Conservation (phyloP, 2,888 invertebrate species). For the Hirtodrosophila cameraria region DNA sequence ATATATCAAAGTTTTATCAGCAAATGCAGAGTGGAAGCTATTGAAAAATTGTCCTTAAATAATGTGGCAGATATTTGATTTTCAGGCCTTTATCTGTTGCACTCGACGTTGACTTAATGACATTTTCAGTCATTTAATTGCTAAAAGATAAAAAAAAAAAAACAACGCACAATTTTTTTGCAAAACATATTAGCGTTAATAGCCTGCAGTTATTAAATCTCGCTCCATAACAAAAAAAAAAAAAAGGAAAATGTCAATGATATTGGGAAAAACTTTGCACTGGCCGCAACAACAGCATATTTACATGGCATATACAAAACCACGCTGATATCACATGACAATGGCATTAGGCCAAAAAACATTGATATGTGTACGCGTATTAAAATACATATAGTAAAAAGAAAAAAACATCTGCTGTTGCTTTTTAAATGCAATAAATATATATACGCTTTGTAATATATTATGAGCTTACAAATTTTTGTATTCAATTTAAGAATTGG, state of each 20-base stretch:
- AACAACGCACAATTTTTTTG: slow-evolving; percentile 24
- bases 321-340: slow-evolving; percentile 35
- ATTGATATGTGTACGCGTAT: not conserved
- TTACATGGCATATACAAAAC: slow-evolving; percentile 60
- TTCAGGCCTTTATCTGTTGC: slow-evolving; percentile 38
- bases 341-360: slow-evolving; percentile 39
- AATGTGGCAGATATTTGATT: slow-evolving; percentile 31
- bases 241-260: slow-evolving; percentile 25
- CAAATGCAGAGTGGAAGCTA: slow-evolving; percentile 28
- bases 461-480: slow-evolving; percentile 2
- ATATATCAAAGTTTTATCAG: slow-evolving; percentile 58
- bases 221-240: slow-evolving; percentile 26
- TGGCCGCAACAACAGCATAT: slow-evolving; percentile 50
- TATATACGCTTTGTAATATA: slow-evolving; percentile 3
- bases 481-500: too few relatives aligned
- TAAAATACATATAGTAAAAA: not conserved
- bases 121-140: slow-evolving; percentile 62
- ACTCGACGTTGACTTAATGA: slow-evolving; percentile 47
- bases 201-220: slow-evolving; percentile 55
- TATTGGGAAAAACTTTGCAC: slow-evolving; percentile 35
- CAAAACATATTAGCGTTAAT: slow-evolving; percentile 61
- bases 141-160: slow-evolving; percentile 20
- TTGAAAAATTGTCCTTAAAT: slow-evolving; percentile 26
- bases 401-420: slow-evolving; percentile 14
- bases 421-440: slow-evolving; percentile 9